Evolutionary conservation across 30 jellyfish, hydroid and myxozoan genomes (phyloP), one percentile per base, ranked within the genome.

Genomic region (Pelagia noctiluca): DNA sequence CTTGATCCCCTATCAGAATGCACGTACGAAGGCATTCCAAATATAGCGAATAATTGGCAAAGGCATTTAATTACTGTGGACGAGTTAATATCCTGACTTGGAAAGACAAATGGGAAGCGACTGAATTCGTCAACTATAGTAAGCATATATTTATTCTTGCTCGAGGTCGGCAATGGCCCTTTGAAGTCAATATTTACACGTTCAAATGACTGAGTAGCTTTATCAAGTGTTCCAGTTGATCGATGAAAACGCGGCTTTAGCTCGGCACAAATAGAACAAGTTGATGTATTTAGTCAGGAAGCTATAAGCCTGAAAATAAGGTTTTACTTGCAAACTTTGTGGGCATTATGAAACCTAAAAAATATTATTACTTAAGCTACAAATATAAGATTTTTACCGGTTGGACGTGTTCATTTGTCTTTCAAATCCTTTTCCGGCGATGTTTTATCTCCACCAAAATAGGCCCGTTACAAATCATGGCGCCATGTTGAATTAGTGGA

Each of bases 111-210:
- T 16, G 93, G 88, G 36, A 85, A 85, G 18, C 95, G 50, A 72
- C 92, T 72, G 49, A 50, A 84, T 71, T 84, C 92, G 75, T 84
- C 94, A 7, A 84, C 33, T 25, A 84, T 71, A 8, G 94, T 84
- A 30, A 84, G 93, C 31, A 84, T 16, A 53, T 72, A 84, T 47
- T 35, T 54, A 36, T 84, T 75, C 1, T 48, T 35, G 28, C 82
- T 80, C 13, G 77, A 22, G 18, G 93, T 47, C 11, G 94, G 93
- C 28, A 84, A 52, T 4, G 94, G 92, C 24, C 87, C 94, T 84
- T n/a, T n/a, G n/a, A n/a, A n/a, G n/a, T n/a, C n/a, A n/a, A n/a
- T n/a, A n/a, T n/a, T n/a, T n/a, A n/a, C 50, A 4, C 80, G 26
- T 70, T 82, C 63, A 30, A 82, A 82, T 26, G 90, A 90, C 72